Conservation (phyloP, 2,888 invertebrate genomes). For the Erynnis tages region DNA sequence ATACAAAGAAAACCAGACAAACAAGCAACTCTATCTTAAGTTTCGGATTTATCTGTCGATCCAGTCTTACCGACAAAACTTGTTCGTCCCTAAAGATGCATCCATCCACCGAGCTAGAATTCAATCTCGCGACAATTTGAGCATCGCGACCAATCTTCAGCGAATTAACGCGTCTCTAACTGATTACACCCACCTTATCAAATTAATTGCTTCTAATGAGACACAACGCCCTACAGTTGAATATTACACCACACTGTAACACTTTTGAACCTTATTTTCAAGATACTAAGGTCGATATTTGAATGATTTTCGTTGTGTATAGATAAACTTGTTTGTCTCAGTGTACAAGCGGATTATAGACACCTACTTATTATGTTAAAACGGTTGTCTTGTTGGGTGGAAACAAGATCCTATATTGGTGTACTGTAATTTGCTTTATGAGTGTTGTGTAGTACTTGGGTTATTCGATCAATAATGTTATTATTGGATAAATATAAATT, state of each 20-base stretch:
- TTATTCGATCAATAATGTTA: too few relatives aligned
- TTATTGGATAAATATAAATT: too few relatives aligned
- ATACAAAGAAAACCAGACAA: too few relatives aligned
- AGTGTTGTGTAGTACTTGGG: too few relatives aligned
- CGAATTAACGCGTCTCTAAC: conserved; percentile 29
- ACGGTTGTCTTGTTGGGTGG: neutral
- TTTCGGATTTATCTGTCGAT: too few relatives aligned
- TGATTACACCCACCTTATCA: conserved; percentile 43
- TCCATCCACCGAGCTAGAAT: conserved; percentile 24
- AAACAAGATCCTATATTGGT: conserved; percentile 11
- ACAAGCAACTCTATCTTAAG: too few relatives aligned
- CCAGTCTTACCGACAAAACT: too few relatives aligned
- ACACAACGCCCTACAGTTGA: conserved; percentile 42
- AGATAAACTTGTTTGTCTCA: neutral
- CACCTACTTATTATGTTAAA: conserved; percentile 19
- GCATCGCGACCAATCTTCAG: conserved; percentile 30
- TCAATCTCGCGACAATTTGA: conserved; percentile 36
- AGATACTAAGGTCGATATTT: conserved; percentile 34
- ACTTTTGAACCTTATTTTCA: conserved; percentile 13
- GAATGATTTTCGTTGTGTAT: neutral
- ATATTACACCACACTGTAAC: conserved; percentile 11
- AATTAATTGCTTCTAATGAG: conserved; percentile 67
- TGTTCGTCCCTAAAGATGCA: neutral
- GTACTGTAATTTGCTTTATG: conserved; percentile 5
- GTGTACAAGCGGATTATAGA: conserved; percentile 28